Base-by-base conservation (phyloP, 1,140 invertebrate species). In the Dufourea novaeangliae region DNA sequence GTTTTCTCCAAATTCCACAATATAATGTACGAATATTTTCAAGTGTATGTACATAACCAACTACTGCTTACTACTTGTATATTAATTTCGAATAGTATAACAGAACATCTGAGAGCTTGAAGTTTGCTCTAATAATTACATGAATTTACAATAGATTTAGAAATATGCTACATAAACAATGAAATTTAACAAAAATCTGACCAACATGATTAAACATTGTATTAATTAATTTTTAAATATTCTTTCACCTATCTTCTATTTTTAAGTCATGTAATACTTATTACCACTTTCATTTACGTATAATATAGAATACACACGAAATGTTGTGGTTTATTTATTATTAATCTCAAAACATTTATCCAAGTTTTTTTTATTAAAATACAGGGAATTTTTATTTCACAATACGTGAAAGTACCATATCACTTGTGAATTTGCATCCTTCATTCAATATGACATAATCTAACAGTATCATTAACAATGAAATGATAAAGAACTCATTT, bases 1-100 rank as follows among this genome's bases (percentile, higher is more conserved):
- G 34, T 12, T 79, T 77, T 70, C 78, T 84, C 64, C 82, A 27
- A 73, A 84, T 83, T 83, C 82, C 77, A 83, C 82, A 72, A 69
- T 68, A 54, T 22, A 27, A 20, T 66, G 25, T 68, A 50, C 46
- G 8, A 72, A 50, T 20, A 34, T 37, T 34, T 52, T 41, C 80
- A 3, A 59, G 25, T 44, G 0, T 64, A 14, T 50, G 20, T 50
- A n/a, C 7, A 4, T n/a, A 50, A 50, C 20, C 46, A 25, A 39
- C 39, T 34, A 34, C 41, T 52, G 20, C 32, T 20, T 66, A 67
- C 32, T 57, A 59, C 20, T 29, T 41, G 25, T 17, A 7, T 25
- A 32, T 44, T 56, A 46, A 50, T 70, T n/a, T 61, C 71, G 39
- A 22, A 41, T 41, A 57, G 17, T 39, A 29, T 57, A 62, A 46